A percentile compares a stretch with the other conserved stretches of the same genome.
phyloP scores from a whole-genome alignment of 2,113 vertebrate species.

The Chaetodon auriga region DNA sequence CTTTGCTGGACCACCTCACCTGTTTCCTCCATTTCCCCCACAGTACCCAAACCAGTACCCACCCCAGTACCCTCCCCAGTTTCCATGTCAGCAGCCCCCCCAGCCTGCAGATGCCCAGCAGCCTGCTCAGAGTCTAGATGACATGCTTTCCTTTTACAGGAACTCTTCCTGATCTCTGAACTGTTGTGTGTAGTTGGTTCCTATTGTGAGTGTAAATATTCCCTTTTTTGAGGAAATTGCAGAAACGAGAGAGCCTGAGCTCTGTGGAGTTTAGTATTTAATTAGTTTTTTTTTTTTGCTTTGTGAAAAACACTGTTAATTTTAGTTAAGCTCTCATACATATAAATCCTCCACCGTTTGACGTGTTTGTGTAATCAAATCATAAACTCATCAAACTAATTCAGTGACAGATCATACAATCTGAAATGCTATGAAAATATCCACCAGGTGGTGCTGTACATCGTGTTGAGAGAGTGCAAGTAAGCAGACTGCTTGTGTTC shows the following conservation, averaged over 20 bases:
- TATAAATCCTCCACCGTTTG: background rate
- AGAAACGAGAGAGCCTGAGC: conserved; percentile 4
- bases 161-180: conserved; percentile 55
- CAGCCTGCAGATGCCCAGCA: conserved; percentile 61
- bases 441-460: conserved; percentile 55
- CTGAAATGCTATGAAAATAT: conserved; percentile 10
- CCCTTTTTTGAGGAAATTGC: background rate
- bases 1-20: conserved; percentile 51
- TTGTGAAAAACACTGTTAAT: too few relatives aligned
- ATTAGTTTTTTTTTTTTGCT: conserved; percentile 46
- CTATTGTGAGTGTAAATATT: background rate
- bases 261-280: conserved; percentile 32
- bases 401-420: too few relatives aligned
- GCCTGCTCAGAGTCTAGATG: conserved; percentile 71
- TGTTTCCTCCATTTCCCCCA: conserved; percentile 43
- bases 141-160: conserved; percentile 81
- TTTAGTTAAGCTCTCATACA: background rate
- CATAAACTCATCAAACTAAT: too few relatives aligned
- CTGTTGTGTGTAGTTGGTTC: background rate
- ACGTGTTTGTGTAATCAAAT: background rate
- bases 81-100: conserved; percentile 10
- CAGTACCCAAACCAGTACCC: conserved; percentile 43
- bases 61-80: background rate
- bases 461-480: background rate
- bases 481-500: background rate